Evolutionary conservation across 37 sponge, comb jelly and placozoan species (phyloP).

Genomic region (Ephydatia muelleri): DNA sequence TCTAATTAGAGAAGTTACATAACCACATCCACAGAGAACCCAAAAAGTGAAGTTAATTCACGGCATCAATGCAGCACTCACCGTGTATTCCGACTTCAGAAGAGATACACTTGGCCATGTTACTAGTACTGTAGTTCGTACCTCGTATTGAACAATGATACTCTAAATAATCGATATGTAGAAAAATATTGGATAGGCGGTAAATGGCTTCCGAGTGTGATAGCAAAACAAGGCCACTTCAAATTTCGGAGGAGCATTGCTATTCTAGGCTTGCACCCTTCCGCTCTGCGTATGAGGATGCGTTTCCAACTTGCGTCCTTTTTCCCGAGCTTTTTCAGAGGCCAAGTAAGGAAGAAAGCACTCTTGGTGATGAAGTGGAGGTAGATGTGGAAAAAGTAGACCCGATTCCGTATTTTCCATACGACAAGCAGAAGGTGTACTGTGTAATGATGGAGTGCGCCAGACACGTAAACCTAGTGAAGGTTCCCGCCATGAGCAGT

Average conservation of each 20-base stretch:
- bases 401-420: slow-evolving; percentile 26
- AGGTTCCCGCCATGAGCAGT: slow-evolving; percentile 35
- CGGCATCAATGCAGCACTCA: not conserved
- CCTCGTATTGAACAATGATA: too few relatives aligned
- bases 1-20: not conserved
- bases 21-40: not conserved
- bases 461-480: slow-evolving; percentile 71
- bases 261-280: slow-evolving; percentile 43
- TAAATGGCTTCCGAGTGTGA: not conserved
- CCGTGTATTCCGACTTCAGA: not conserved
- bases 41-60: not conserved
- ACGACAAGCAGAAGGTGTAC: slow-evolving; percentile 53
- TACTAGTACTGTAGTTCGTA: too few relatives aligned
- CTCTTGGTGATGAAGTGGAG: slow-evolving; percentile 9
- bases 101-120: too few relatives aligned
- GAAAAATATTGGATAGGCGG: not conserved
- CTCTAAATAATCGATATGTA: not conserved
- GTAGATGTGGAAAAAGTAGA: slow-evolving; percentile 50
- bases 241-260: slow-evolving; percentile 58
- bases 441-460: slow-evolving; percentile 78
- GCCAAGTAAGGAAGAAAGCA: not conserved
- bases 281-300: not conserved
- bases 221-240: not conserved
- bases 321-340: slow-evolving; percentile 15
- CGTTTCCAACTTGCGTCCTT: slow-evolving; percentile 37